These are phyloP conservation scores for Nothocercus julius DNA, from an alignment of 2,113 vertebrate species.

Conservation along the genomic window DNA sequence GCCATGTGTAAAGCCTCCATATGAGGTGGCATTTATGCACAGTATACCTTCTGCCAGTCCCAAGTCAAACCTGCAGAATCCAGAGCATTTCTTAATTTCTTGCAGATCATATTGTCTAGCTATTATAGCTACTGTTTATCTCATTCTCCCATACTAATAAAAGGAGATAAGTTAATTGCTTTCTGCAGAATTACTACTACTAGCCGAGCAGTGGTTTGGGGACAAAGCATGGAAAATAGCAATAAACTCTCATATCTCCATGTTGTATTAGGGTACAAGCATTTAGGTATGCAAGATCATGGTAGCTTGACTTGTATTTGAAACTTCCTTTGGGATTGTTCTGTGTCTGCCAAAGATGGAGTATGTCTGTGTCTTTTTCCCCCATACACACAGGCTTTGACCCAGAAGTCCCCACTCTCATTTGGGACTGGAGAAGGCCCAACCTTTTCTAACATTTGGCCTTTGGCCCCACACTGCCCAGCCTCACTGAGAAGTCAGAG, in stretches of 20 bases:
- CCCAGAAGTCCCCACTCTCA: not conserved
- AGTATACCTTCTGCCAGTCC: not conserved
- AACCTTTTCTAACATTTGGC: not conserved
- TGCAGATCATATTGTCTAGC: not conserved
- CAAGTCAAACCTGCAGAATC: not conserved
- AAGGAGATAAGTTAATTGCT: not conserved
- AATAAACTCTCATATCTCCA: not conserved
- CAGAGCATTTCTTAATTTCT: not conserved
- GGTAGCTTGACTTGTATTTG: not conserved
- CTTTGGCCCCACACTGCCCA: not conserved
- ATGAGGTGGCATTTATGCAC: not conserved
- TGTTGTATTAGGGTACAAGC: not conserved
- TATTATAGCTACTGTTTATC: not conserved
- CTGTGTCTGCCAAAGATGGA: not conserved
- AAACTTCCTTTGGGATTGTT: not conserved
- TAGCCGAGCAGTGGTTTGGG: not conserved
- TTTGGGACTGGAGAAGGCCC: not conserved
- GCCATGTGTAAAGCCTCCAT: not conserved
- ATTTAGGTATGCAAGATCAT: not conserved
- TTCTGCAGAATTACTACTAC: not conserved
- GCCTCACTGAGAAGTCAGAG: not conserved
- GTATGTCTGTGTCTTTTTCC: not conserved
- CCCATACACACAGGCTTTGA: not conserved
- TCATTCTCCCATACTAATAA: not conserved
- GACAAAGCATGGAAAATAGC: not conserved